Evolutionary conservation across 2,113 vertebrate genomes (phyloP), one percentile per base, ranked within the genome.

Genomic region (Microcebus griseorufus): DNA sequence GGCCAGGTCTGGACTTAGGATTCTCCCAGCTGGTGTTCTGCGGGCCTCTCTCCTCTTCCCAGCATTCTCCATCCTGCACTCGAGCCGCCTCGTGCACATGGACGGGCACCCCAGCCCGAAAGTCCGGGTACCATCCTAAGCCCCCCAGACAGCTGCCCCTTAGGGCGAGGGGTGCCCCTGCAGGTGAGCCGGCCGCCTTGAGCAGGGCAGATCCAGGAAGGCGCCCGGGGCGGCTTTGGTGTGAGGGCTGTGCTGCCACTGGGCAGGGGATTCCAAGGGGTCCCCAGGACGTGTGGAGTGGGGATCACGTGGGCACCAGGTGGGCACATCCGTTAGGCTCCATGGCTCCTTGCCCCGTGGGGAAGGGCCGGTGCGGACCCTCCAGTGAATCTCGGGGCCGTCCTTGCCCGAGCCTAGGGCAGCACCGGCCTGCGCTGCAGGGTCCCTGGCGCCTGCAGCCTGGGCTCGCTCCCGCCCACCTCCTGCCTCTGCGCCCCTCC

Each of bases 21-120:
- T 22, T 83, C 53, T 45, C 82, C 75, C 62, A 29, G 37, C 14
- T 18, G 39, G 51, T 17, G 20, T 22, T 62, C 55, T 64, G 62
- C 23, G 65, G 80, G 14, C 10, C 29, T 16, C 51, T 8, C 17
- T 39, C 9, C 17, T 58, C 53, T 25, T 45, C 17, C 39, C 53
- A 23, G 6, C 14, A 25, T 39, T n/a, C 48, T 73, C 45, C 18
- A 25, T 32, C 4, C 65, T 55, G 42, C 27, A 23, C 29, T 16
- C 5, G 29, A 86, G 11, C 32, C 45, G 60, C 34, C 48, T 3
- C 9, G 29, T 22, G n/a, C 45, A 34, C 75, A 45, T 4, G 25
- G 1, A 39, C 0, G 34, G 55, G 51, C 25, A 25, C 22, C 14
- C 13, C 6, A 8, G 5, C 29, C 62, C 1, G 0, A 37, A 88